Conservation (phyloP, 53 echinoderm and acorn worm genomes). For the Hippasteria phrygiana region DNA sequence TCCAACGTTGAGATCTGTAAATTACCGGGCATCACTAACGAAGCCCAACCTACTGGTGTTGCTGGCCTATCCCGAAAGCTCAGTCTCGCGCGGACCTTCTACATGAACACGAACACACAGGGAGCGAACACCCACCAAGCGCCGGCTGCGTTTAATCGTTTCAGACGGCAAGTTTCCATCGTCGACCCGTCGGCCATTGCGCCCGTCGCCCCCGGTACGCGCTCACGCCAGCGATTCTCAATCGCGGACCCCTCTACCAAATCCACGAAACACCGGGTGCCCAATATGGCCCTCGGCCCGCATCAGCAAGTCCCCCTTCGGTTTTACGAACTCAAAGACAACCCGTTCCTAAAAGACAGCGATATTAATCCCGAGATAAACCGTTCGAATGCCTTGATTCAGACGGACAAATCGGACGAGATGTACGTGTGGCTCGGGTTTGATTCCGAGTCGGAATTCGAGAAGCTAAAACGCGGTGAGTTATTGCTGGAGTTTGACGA, state of each 20-base stretch:
- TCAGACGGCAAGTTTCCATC: slow-evolving; percentile 42
- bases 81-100: slow-evolving; percentile 71
- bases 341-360: slow-evolving; percentile 78
- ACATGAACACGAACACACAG: slow-evolving; percentile 76
- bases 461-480: slow-evolving; percentile 41
- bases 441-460: slow-evolving; percentile 80
- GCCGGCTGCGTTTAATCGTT: slow-evolving; percentile 5
- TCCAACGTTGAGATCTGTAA: slow-evolving; percentile 74
- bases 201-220: not conserved
- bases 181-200: slow-evolving; percentile 15
- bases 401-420: slow-evolving; percentile 73
- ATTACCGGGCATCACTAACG: slow-evolving; percentile 69
- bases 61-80: slow-evolving; percentile 19
- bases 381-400: slow-evolving; percentile 71
- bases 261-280: not conserved
- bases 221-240: slow-evolving; percentile 11
- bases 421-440: slow-evolving; percentile 96
- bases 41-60: not conserved
- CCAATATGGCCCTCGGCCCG: slow-evolving; percentile 17
- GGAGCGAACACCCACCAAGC: not conserved
- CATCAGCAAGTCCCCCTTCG: slow-evolving; percentile 73
- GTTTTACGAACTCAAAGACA: slow-evolving; percentile 74
- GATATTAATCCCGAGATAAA: slow-evolving; percentile 67
- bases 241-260: slow-evolving; percentile 3
- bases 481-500: slow-evolving; percentile 29